Evolutionary conservation across 2,888 invertebrate species (phyloP).

Genomic region (Nemotelus pantherinus): DNA sequence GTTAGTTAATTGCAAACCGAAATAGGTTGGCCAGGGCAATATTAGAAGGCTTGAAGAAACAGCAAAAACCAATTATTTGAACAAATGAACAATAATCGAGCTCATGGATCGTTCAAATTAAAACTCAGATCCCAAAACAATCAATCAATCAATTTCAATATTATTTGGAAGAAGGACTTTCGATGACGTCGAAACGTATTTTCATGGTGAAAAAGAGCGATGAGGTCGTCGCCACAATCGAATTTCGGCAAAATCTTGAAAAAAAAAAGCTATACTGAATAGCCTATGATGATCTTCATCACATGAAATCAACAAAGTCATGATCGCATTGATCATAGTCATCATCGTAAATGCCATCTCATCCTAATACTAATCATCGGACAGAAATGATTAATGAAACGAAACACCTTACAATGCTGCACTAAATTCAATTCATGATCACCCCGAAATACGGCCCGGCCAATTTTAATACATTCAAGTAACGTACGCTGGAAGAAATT

Average conservation of each 20-base stretch:
- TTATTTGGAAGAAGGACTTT: constrained; percentile 30
- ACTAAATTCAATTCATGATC: constrained; percentile 49
- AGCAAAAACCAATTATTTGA: constrained; percentile 51
- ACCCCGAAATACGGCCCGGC: neutral
- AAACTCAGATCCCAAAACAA: constrained; percentile 47
- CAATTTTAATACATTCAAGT: neutral
- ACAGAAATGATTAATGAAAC: constrained; percentile 17
- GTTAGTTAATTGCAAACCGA: too few species aligned
- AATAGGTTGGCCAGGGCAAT: too few species aligned
- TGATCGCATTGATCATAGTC: constrained; percentile 22
- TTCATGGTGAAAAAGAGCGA: constrained; percentile 21
- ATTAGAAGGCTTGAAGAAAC: constrained; percentile 22
- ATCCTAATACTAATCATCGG: constrained; percentile 38
- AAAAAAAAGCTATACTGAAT: constrained; percentile 1
- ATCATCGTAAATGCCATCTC: constrained; percentile 31
- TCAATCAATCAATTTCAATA: constrained; percentile 51
- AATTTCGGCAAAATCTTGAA: neutral
- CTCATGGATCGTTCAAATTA: constrained; percentile 49
- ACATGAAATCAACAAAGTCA: constrained; percentile 29
- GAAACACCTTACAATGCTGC: constrained; percentile 39
- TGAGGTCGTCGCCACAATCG: constrained; percentile 26
- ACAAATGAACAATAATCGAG: constrained; percentile 52
- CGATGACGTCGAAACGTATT: constrained; percentile 22
- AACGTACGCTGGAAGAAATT: neutral
- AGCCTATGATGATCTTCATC: constrained; percentile 30